phyloP scores from a whole-genome alignment of 1,140 invertebrate genomes.

The Bombus confusus region DNA sequence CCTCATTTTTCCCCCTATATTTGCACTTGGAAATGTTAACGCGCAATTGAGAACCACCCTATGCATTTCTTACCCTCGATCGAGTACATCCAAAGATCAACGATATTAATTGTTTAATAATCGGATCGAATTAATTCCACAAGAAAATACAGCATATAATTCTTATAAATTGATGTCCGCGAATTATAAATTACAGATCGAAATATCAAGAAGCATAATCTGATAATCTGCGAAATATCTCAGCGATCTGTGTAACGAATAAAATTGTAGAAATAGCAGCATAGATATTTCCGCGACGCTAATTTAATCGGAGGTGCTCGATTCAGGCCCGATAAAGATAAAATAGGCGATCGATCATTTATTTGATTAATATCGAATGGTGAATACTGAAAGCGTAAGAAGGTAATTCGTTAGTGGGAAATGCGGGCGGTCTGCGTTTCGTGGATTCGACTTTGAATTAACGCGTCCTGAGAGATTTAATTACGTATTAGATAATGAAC shows the following conservation, averaged over 20 bases:
- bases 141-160: too few species aligned
- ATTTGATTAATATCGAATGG: constrained; percentile 40
- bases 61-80: background rate
- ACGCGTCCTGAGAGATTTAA: background rate
- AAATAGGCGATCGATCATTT: constrained; percentile 1
- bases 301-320: constrained; percentile 14
- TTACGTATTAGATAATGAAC: too few species aligned
- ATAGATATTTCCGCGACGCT: too few species aligned
- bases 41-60: background rate
- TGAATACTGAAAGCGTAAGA: constrained; percentile 78
- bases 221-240: background rate
- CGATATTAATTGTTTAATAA: too few species aligned
- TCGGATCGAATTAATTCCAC: too few species aligned
- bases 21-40: background rate
- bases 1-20: background rate
- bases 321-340: background rate
- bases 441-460: background rate
- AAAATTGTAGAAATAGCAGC: background rate
- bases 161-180: background rate
- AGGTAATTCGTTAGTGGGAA: constrained; percentile 74
- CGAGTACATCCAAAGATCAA: background rate
- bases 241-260: too few species aligned
- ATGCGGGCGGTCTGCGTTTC: constrained; percentile 35
- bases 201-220: background rate
- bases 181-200: background rate